Conservation (phyloP, 1,140 invertebrate species). For the Euura lappo region DNA sequence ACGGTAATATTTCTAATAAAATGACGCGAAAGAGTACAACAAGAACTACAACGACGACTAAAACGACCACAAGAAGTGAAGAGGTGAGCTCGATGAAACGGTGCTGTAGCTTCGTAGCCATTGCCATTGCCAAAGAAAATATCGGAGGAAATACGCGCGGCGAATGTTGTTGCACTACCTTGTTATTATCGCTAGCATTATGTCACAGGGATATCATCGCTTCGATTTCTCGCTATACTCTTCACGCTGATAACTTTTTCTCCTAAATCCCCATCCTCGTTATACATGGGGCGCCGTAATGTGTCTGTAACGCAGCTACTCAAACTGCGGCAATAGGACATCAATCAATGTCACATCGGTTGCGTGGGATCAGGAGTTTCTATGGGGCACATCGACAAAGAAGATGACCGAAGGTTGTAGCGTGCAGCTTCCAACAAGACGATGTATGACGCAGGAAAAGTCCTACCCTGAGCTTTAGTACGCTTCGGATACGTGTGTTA, state of each 20-base stretch:
- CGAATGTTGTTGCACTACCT: background rate
- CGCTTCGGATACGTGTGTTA: too few species aligned
- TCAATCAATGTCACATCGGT: too few species aligned
- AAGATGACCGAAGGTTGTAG: too few species aligned
- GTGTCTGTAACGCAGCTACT: too few species aligned
- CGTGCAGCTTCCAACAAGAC: too few species aligned
- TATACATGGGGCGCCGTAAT: too few species aligned
- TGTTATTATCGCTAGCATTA: background rate
- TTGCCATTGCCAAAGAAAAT: background rate
- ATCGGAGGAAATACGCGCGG: background rate
- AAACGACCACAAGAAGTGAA: conserved; percentile 30
- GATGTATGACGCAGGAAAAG: too few species aligned
- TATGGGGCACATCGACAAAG: too few species aligned
- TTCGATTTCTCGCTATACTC: background rate
- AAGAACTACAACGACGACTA: conserved; percentile 45
- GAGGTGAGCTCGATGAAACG: conserved; percentile 36
- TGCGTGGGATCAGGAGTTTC: too few species aligned
- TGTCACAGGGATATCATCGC: background rate
- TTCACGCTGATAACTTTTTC: background rate
- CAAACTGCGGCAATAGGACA: too few species aligned
- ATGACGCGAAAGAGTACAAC: conserved; percentile 42
- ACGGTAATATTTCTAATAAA: conserved; percentile 45
- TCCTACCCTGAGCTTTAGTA: too few species aligned
- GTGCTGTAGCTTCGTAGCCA: background rate
- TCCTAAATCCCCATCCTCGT: background rate